Conservation (phyloP, 2,888 invertebrate species). For the Opisthograptis luteolata region DNA sequence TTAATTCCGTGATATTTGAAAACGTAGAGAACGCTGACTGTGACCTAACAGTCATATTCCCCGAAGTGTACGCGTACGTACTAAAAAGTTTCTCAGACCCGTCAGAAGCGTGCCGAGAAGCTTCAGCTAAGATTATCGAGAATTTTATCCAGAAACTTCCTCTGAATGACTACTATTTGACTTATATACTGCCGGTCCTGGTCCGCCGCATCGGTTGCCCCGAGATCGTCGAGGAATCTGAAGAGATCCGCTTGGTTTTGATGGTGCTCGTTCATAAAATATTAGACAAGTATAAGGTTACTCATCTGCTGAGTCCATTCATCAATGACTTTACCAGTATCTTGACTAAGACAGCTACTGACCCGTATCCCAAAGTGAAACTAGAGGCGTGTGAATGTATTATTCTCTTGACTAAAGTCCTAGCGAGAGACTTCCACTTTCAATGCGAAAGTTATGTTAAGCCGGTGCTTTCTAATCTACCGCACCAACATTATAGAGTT, state of each 20-base stretch:
- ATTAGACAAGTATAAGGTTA: constrained; percentile 85
- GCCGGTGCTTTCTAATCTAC: constrained; percentile 88
- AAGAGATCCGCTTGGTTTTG: constrained; percentile 91
- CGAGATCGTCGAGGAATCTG: constrained; percentile 87
- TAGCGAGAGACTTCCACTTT: constrained; percentile 89
- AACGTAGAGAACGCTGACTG: constrained; percentile 62
- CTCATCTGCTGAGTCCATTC: constrained; percentile 86
- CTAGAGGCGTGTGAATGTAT: constrained; percentile 90
- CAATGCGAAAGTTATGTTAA: constrained; percentile 89
- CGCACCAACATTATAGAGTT: constrained; percentile 93
- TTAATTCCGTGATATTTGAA: constrained; percentile 78
- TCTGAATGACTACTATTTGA: constrained; percentile 88
- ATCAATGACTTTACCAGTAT: constrained; percentile 91
- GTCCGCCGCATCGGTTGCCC: constrained; percentile 90
- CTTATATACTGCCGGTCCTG: constrained; percentile 90
- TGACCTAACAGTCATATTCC: constrained; percentile 64
- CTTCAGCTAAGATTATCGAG: constrained; percentile 80
- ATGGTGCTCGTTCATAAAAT: constrained; percentile 87
- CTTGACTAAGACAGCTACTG: constrained; percentile 88
- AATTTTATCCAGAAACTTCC: constrained; percentile 85
- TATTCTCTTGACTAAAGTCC: constrained; percentile 84
- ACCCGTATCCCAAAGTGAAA: constrained; percentile 92
- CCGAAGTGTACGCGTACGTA: constrained; percentile 71
- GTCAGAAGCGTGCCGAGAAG: constrained; percentile 86
- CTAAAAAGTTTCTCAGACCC: constrained; percentile 80